Evolutionary conservation across 2,113 vertebrate species (phyloP).

Genomic region (Danio rerio): DNA sequence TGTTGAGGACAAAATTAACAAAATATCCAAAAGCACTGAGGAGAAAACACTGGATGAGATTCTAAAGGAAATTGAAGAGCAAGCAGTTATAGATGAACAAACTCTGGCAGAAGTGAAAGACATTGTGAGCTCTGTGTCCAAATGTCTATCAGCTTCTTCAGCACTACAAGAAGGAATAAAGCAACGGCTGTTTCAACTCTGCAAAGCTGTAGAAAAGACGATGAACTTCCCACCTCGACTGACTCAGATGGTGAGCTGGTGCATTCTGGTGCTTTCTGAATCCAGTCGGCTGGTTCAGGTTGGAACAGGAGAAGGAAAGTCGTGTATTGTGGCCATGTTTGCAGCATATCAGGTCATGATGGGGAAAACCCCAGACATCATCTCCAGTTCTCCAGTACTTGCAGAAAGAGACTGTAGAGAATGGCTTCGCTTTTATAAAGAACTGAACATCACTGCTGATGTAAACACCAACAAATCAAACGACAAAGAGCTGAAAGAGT

Average conservation of each 20-base stretch:
- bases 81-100: neutral
- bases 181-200: fast-evolving
- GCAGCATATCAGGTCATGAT: slow-evolving; percentile 62
- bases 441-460: slow-evolving; percentile 47
- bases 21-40: neutral
- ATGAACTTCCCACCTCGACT: slow-evolving; percentile 33
- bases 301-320: slow-evolving; percentile 71
- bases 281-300: slow-evolving; percentile 66
- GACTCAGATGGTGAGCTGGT: slow-evolving; percentile 73
- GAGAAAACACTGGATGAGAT: neutral
- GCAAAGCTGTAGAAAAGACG: neutral
- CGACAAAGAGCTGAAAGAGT: neutral
- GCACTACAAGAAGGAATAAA: neutral
- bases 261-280: slow-evolving; percentile 66
- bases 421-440: slow-evolving; percentile 37
- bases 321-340: slow-evolving; percentile 74
- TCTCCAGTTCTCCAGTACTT: slow-evolving; percentile 62
- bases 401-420: slow-evolving; percentile 56
- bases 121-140: neutral
- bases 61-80: neutral
- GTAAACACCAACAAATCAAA: slow-evolving; percentile 60
- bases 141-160: neutral
- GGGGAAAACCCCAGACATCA: slow-evolving; percentile 47
- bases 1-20: neutral
- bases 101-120: neutral